Evolutionary conservation across 2,797 vertebrate species (phyloP).

Genomic region (Lates japonicus): DNA sequence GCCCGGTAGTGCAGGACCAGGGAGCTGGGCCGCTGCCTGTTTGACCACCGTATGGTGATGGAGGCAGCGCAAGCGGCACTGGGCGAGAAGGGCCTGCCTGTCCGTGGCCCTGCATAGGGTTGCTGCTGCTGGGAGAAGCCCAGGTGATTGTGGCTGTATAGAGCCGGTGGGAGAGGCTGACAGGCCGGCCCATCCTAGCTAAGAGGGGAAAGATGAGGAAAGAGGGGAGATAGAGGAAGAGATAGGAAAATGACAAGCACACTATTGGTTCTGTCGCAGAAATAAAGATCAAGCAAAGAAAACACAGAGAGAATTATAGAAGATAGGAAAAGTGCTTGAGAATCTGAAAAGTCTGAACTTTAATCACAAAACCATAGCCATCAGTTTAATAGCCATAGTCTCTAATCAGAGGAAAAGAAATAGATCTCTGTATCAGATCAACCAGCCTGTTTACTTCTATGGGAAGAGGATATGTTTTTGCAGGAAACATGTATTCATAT

Average conservation of each 20-base stretch:
- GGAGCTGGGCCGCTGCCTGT: constrained; percentile 93
- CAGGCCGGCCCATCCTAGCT: constrained; percentile 96
- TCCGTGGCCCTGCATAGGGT: constrained; percentile 97
- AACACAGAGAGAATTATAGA: not conserved
- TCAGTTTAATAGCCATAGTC: constrained; percentile 19
- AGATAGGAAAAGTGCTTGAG: not conserved
- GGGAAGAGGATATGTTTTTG: too few species aligned
- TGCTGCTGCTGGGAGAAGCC: constrained; percentile 95
- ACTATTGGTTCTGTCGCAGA: not conserved
- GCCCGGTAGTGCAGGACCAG: constrained; percentile 95
- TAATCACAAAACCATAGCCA: constrained; percentile 4
- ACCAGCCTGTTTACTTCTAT: constrained; percentile 7
- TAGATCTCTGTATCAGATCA: constrained; percentile 44
- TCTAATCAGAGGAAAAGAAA: constrained; percentile 46
- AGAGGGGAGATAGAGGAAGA: not conserved
- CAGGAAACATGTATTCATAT: not conserved
- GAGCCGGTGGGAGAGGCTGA: constrained; percentile 95
- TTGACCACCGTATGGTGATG: constrained; percentile 92
- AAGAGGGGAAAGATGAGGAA: constrained; percentile 8
- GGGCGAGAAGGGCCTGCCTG: constrained; percentile 96
- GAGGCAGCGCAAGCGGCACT: constrained; percentile 89
- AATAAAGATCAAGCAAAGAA: constrained; percentile 5
- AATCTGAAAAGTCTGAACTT: not conserved
- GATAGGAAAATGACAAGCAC: not conserved
- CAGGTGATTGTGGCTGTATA: constrained; percentile 91